phyloP scores from a whole-genome alignment of 2,113 vertebrate genomes.

The Synchiropus splendidus region DNA sequence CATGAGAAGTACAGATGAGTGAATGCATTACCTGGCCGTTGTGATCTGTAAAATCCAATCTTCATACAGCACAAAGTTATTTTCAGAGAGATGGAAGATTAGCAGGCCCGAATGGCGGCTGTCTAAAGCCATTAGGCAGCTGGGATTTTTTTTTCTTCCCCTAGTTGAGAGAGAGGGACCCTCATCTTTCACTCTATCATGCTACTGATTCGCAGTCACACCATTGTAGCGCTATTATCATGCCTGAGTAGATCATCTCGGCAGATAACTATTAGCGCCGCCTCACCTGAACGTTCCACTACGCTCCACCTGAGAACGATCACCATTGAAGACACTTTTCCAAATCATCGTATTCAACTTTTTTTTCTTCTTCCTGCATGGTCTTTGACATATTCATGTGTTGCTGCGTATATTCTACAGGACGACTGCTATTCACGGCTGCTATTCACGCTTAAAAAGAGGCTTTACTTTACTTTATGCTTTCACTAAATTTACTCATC shows the following conservation, averaged over 20 bases:
- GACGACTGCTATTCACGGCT: no score
- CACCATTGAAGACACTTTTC: constrained; percentile 48
- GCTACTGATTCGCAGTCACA: constrained; percentile 59
- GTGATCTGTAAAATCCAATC: constrained; percentile 79
- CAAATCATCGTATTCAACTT: constrained; percentile 42
- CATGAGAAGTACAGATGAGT: constrained; percentile 74
- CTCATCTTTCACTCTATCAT: constrained; percentile 58
- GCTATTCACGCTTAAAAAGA: no score
- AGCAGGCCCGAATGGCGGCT: constrained; percentile 67
- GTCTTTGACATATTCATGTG: constrained; percentile 40
- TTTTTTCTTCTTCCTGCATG: constrained; percentile 33
- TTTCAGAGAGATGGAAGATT: constrained; percentile 69
- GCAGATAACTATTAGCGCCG: constrained; percentile 66
- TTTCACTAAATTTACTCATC: no score
- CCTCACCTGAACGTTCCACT: constrained; percentile 51
- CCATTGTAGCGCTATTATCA: constrained; percentile 62
- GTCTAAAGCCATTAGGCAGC: constrained; percentile 70
- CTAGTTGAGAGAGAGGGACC: constrained; percentile 45
- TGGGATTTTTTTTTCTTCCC: constrained; percentile 45
- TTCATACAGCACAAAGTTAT: constrained; percentile 73
- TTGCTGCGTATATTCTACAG: constrained; percentile 21
- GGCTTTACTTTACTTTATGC: no score
- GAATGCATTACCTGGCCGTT: constrained; percentile 72
- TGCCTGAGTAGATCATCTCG: constrained; percentile 63
- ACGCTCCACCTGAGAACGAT: constrained; percentile 62